Evolutionary conservation across 1,140 invertebrate species (phyloP), one percentile per base, ranked within the genome.

Genomic region (Formica selysi): DNA sequence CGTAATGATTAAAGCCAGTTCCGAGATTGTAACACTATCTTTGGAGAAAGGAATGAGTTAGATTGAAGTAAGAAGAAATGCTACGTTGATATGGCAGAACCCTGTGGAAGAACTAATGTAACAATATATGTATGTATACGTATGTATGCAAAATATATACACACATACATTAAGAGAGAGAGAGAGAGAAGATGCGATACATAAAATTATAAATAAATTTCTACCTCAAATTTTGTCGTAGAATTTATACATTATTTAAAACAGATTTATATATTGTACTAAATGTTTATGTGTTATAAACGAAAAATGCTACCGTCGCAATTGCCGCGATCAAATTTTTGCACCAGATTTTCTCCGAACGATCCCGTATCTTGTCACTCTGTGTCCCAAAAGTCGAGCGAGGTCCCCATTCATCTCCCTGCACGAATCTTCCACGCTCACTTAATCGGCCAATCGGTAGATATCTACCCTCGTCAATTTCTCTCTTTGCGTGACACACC

Each of bases 11-110:
- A 19, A 65, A 80, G 16, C 13, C 13, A 83, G 5, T 71, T 59
- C n/a, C 26, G 68, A 83, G 79, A 38, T 26, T 11, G 79, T 74
- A 73, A 81, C 79, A 81, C 79, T 73, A 61, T 83, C 79, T 83
- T 73, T 83, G 22, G 67, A 74, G 79, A 61, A 62, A 59, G 11
- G 29, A 74, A 62, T n/a, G 71, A 83, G 68, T 73, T 83, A 83
- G 8, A n/a, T 8, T 19, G 68, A 74, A 32, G 65, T 70, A 70
- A 73, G 68, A 73, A 83, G 38, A 38, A 57, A 51, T 11, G 54
- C 79, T 44, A 61, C n/a, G 79, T 83, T 83, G 79, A 83, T 83
- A 83, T n/a, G 4, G 79, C 29, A 83, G 79, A 48, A 32, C 38
- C 16, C 79, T 83, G 79, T 48, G 61, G 2, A 13, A 32, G 0